Base-by-base conservation (phyloP, 2,888 invertebrate species). In the Ophion ventricosus region DNA sequence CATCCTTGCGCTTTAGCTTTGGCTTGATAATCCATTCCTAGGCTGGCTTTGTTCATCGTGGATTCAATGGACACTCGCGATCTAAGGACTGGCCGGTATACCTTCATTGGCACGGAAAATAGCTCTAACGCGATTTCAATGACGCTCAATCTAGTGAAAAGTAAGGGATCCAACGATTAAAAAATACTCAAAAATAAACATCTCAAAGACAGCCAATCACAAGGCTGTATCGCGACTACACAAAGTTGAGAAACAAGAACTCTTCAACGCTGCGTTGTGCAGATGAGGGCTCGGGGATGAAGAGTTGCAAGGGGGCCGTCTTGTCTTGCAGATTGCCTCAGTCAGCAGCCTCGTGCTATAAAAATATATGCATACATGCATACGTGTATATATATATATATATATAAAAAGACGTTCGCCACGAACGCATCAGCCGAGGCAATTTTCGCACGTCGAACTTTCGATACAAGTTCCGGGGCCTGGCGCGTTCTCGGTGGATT, bases 371-470 rank as follows among this genome's bases (percentile, higher is more conserved):
- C 64, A 73, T 73, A 64, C 54, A 59, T 54, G 54, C 67, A 61
- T 79, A 76, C 59, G 26, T 57, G 56, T 56, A 70, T 59, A 29
- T 59, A 70, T 54, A 61, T 66, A 35, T 74, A 29, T 25, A 72
- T 29, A 66, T 63, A 23, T 76, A 56, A 20, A 56, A 57, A 57
- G 81, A 82, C 73, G 85, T 70, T 82, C 81, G 81, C 76, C 72
- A 82, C 73, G 72, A 85, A 85, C 85, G 82, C 85, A 85, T 85
- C 85, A 85, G 85, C 76, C 73, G 73, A 86, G 81, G 86, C 87
- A 89, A 90, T 89, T 90, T 89, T 88, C 88, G 85, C 88, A 87
- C 82, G 87, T 87, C 87, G 86, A 89, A 88, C 85, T 88, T 88
- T 87, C 88, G 87, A 89, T 89, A 87, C 85, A 88, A 88, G 87